Conservation (phyloP, 1,140 invertebrate genomes). For the Pseudoatta argentina region DNA sequence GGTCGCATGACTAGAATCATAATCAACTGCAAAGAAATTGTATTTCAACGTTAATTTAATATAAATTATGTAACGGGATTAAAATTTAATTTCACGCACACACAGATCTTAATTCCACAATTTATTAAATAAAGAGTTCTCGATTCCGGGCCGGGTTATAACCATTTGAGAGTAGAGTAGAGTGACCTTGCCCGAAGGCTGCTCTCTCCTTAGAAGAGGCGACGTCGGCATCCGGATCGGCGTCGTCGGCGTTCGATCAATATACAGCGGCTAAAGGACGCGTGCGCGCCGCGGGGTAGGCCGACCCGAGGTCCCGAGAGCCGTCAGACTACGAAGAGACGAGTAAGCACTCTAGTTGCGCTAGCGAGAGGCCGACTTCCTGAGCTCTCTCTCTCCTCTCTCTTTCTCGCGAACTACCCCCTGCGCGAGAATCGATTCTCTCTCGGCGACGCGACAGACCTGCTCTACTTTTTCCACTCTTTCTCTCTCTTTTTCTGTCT, state of each 20-base stretch:
- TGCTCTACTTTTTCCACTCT: constrained; percentile 48
- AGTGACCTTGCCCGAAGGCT: constrained; percentile 73
- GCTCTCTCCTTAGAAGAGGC: constrained; percentile 44
- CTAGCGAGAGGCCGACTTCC: constrained; percentile 57
- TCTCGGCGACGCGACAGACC: constrained; percentile 49
- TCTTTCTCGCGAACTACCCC: constrained; percentile 26
- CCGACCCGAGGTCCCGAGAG: constrained; percentile 68
- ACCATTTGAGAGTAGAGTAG: constrained; percentile 56
- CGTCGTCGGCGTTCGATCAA: constrained; percentile 81
- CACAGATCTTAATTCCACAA: background rate
- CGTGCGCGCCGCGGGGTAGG: constrained; percentile 59
- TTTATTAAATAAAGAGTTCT: background rate
- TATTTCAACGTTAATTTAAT: background rate
- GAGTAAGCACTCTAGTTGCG: constrained; percentile 64
- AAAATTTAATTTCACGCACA: background rate
- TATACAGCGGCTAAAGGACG: constrained; percentile 67
- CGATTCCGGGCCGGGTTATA: constrained; percentile 4
- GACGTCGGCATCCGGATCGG: constrained; percentile 75
- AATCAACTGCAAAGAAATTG: background rate
- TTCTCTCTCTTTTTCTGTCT: constrained; percentile 37
- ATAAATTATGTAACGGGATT: background rate
- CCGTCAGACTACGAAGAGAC: constrained; percentile 60
- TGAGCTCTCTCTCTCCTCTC: constrained; percentile 3
- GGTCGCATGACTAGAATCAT: background rate
- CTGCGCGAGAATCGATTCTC: constrained; percentile 50